Base-by-base conservation (phyloP, 1,140 invertebrate species). In the Holotrichia oblita region DNA sequence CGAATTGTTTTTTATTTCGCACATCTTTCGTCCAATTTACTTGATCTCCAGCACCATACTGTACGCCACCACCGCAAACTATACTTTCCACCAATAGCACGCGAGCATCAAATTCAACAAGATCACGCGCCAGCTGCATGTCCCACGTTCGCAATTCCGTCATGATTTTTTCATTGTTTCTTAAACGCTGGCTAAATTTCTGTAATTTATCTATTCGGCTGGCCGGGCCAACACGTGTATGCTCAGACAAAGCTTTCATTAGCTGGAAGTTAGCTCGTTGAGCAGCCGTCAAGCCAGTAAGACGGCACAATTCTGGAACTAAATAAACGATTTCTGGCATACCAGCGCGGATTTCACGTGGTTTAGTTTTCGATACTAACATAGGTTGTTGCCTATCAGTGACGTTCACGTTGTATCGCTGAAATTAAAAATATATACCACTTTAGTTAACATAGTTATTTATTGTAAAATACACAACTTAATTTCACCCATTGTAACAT, bases 241-340 rank as follows among this genome's bases (percentile, higher is more conserved):
- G 88, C 0, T 87, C 83, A 0, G 90, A 87, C 64, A 95, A 85
- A 0, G 90, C 86, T n/a, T 86, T 84, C 93, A 94, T 95, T 0
- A 94, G 85, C 14, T 89, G 81, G 79, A 87, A 87, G 80, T 89
- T 88, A n/a, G 81, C 82, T 10, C 88, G 82, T 81, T 85, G 85
- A 24, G 73, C 44, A 42, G 86, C 84, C 14, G 83, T 86, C 27
- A 87, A 85, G 9, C 93, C 93, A 10, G 93, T 95, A 77, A 92
- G 88, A 8, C 91, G 87, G 80, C 94, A 95, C 0, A 96, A 83
- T 87, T 95, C 93, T 0, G 94, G 94, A 44, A 95, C 89, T 0
- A 96, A 87, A 79, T 90, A 90, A 7, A 95, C 88, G 0, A 91
- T 77, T 76, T 94, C 91, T 0, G 87, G 83, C 83, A 88, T 83